Percentiles rank a stretch among this genome's conserved stretches.
Evolutionary conservation across 2,888 invertebrate genomes (phyloP).

Genomic region (Amiota minor): DNA sequence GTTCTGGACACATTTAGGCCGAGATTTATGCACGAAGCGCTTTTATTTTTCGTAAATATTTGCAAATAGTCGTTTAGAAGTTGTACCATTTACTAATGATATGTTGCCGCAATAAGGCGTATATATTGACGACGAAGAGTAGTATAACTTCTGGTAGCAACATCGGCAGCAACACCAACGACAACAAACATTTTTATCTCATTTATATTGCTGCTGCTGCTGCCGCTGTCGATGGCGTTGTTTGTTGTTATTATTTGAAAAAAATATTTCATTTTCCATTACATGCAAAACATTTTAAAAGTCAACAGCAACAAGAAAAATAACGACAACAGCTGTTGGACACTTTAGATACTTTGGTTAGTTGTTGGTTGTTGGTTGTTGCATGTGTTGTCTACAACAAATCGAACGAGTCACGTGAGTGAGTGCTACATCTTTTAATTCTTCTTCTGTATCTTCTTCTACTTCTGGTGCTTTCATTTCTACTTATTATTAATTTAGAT

Average conservation of each 20-base stretch:
- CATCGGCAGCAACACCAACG: background rate
- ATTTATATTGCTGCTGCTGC: conserved; percentile 13
- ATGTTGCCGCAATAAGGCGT: conserved; percentile 13
- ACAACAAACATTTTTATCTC: background rate
- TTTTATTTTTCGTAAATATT: conserved; percentile 31
- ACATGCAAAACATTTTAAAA: conserved; percentile 20
- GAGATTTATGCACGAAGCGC: conserved; percentile 25
- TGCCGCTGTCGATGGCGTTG: background rate
- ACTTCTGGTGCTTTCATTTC: background rate
- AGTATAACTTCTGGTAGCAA: background rate
- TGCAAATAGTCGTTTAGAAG: conserved; percentile 27
- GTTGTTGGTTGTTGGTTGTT: conserved; percentile 6
- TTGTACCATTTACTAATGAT: conserved; percentile 32
- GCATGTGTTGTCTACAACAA: background rate
- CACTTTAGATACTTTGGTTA: background rate
- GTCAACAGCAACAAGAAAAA: background rate
- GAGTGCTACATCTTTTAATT: background rate
- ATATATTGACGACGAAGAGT: background rate
- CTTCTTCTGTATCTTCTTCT: background rate
- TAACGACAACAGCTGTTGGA: conserved; percentile 4
- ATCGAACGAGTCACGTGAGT: conserved; percentile 24
- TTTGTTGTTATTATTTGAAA: conserved; percentile 12
- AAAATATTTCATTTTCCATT: conserved; percentile 27
- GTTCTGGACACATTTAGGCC: conserved; percentile 27
- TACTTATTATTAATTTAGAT: conserved; percentile 25